Conservation (phyloP, 2,797 vertebrate genomes). For the Megaceryle alcyon region DNA sequence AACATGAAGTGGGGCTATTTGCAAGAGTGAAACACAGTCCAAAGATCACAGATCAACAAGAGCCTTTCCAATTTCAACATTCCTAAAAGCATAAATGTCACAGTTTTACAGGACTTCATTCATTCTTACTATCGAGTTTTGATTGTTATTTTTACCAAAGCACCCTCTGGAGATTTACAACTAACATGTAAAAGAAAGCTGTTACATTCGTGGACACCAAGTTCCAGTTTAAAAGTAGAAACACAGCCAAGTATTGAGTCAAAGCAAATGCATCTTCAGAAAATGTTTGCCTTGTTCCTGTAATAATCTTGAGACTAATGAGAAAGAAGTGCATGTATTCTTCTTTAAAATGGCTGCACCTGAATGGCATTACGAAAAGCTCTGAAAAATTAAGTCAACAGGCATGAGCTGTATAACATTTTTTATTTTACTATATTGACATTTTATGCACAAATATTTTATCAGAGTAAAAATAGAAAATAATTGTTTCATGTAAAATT, state of each 20-base stretch:
- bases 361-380: background rate
- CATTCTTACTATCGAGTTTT: background rate
- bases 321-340: background rate
- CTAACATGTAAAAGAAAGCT: background rate
- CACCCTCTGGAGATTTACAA: background rate
- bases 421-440: conserved; percentile 83
- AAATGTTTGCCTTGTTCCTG: background rate
- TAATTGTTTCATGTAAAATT: conserved; percentile 82
- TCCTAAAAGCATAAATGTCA: background rate
- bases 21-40: background rate
- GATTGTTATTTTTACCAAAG: background rate
- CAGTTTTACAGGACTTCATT: background rate
- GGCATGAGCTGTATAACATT: conserved; percentile 71
- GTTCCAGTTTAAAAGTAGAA: background rate
- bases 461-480: conserved; percentile 84
- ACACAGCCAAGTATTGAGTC: background rate
- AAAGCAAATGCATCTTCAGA: background rate
- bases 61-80: background rate
- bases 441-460: conserved; percentile 84
- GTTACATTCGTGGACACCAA: background rate
- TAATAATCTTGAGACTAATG: background rate
- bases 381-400: conserved; percentile 26
- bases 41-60: background rate
- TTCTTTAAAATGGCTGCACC: background rate
- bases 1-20: background rate